Base-by-base conservation (phyloP, 2,888 invertebrate species). In the Drosophila pseudotalamancana region DNA sequence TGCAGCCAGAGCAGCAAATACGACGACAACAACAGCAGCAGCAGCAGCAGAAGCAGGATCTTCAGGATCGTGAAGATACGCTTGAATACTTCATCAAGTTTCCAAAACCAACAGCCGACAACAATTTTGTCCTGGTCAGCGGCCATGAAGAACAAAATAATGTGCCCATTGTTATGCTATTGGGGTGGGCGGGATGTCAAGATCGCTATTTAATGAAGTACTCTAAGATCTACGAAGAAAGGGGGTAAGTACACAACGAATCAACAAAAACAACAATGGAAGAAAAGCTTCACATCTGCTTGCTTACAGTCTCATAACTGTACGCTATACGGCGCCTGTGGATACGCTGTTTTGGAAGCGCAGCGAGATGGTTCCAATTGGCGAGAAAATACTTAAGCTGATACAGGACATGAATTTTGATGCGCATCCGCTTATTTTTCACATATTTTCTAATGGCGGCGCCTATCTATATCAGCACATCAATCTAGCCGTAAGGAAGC, bases 101-200 rank as follows among this genome's bases (percentile, higher is more conserved):
- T 82, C 94, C 94, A 5, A 92, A 92, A 77, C 92, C 93, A 25
- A 73, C 87, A 0, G 72, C 82, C 1, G 91, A 91, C 54, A 88
- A 87, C 43, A 93, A 93, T 77, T 93, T 93, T 86, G 93, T 93
- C 29, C 93, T 93, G 82, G 92, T 93, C 8, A 74, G 55, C 21
- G 57, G 59, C 27, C 65, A 61, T 55, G 93, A 93, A 70, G 92
- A 93, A 77, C 94, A 94, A 72, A 92, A 92, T 37, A 94, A 94
- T 88, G 92, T 94, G 76, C 95, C 96, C 32, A 93, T 96, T 43
- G 94, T 96, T 25, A 91, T 96, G 67, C 90, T 96, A 14, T 92
- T 96, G 65, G 96, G 96, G 29, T 96, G 96, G 96, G 95, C 95
- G 46, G 96, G 96, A 32, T 95, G 96, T 89, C 93, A 94, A 89